Percentiles rank a stretch among this genome's conserved stretches.
These are phyloP conservation scores for Ditylenchus weischeri DNA, from an alignment of 2,888 invertebrate genomes.

Conservation along the genomic window DNA sequence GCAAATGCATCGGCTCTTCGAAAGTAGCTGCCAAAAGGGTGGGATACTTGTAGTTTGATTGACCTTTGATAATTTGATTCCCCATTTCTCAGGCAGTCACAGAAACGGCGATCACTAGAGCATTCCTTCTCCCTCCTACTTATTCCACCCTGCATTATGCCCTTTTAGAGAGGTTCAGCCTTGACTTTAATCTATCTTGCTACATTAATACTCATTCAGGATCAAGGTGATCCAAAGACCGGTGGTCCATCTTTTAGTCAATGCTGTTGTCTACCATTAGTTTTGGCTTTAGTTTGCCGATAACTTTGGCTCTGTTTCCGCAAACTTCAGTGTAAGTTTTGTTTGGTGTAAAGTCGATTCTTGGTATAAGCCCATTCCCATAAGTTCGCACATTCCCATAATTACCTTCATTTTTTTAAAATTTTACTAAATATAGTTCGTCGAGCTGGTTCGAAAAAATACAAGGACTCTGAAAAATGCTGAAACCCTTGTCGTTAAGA, in stretches of 20 bases:
- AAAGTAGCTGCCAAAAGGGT: slow-evolving; percentile 63
- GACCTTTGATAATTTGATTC: background rate
- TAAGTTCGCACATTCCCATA: no score
- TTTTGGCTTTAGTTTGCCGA: slow-evolving; percentile 61
- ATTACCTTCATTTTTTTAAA: no score
- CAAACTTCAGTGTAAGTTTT: slow-evolving; percentile 56
- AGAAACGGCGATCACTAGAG: slow-evolving; percentile 53
- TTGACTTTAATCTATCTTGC: no score
- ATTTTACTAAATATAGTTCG: no score
- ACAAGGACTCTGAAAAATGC: no score
- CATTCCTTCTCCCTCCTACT: slow-evolving; percentile 53
- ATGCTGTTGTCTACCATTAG: slow-evolving; percentile 60
- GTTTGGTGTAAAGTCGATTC: no score
- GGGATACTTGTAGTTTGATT: background rate
- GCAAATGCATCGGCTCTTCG: slow-evolving; percentile 62
- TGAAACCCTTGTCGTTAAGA: no score
- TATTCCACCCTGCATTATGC: slow-evolving; percentile 53
- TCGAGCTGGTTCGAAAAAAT: no score
- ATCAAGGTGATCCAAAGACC: slow-evolving; percentile 26
- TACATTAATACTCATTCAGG: slow-evolving; percentile 32
- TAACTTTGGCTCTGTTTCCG: slow-evolving; percentile 63
- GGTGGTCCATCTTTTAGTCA: slow-evolving; percentile 58
- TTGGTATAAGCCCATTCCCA: no score
- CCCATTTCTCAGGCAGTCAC: slow-evolving; percentile 35
- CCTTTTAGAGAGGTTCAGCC: slow-evolving; percentile 47